Conservation (phyloP, 2,888 invertebrate species). For the Gymnoscelis rufifasciata region DNA sequence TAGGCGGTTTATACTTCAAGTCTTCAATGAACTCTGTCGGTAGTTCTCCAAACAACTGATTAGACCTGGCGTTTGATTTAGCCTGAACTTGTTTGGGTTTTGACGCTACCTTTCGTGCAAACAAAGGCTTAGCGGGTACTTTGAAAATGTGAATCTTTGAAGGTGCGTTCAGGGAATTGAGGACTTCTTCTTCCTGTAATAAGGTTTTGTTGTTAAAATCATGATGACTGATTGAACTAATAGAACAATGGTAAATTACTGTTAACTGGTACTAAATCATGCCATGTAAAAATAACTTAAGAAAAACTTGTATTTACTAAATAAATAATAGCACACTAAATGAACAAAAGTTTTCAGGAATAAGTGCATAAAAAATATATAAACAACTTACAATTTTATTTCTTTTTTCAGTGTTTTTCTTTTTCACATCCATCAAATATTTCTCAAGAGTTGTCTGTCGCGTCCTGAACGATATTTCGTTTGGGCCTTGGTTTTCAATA, state of each 20-base stretch:
- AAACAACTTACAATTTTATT: conserved; percentile 48
- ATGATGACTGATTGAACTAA: too few relatives aligned
- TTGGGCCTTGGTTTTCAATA: conserved; percentile 29
- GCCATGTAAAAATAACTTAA: too few relatives aligned
- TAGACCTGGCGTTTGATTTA: conserved; percentile 4
- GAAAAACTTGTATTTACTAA: background rate
- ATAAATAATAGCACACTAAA: background rate
- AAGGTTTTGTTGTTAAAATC: background rate
- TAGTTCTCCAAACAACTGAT: conserved; percentile 34
- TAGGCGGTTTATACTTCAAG: conserved; percentile 65
- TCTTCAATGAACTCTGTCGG: conserved; percentile 54
- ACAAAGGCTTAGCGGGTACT: conserved; percentile 39
- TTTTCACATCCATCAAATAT: conserved; percentile 49
- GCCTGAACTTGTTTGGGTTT: conserved; percentile 35
- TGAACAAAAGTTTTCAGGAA: too few relatives aligned
- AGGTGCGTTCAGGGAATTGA: conserved; percentile 40
- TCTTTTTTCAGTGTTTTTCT: conserved; percentile 44
- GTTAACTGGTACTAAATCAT: too few relatives aligned
- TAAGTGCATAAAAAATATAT: too few relatives aligned
- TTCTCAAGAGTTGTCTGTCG: conserved; percentile 44
- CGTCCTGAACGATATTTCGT: conserved; percentile 43
- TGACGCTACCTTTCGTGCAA: conserved; percentile 25
- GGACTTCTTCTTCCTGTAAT: conserved; percentile 49
- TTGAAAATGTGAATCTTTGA: conserved; percentile 38
- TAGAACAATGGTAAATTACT: too few relatives aligned